Evolutionary conservation across 1,140 invertebrate species (phyloP).

Genomic region (Planococcus citri): DNA sequence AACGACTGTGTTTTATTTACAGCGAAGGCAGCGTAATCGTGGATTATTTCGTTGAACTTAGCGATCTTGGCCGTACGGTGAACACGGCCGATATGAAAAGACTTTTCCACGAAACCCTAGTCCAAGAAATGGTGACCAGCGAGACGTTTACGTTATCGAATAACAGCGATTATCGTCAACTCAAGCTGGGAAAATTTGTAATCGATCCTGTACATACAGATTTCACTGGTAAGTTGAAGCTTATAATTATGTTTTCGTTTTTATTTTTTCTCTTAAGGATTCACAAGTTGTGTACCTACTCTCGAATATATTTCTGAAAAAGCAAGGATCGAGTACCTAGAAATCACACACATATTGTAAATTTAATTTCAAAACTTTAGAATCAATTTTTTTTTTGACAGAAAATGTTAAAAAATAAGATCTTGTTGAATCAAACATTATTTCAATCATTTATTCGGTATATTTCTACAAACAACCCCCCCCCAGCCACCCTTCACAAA

Average conservation of each 20-base stretch:
- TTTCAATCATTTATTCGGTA: too few species aligned
- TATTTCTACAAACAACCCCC: too few species aligned
- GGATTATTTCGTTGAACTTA: conserved; percentile 72
- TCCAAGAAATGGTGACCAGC: conserved; percentile 36
- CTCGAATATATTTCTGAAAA: too few species aligned
- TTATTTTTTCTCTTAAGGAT: not conserved
- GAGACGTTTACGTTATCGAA: conserved; percentile 24
- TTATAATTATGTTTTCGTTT: too few species aligned
- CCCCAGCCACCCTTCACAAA: too few species aligned
- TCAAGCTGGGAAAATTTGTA: conserved; percentile 58
- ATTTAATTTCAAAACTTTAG: too few species aligned
- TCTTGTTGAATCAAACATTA: too few species aligned
- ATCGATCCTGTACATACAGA: conserved; percentile 78
- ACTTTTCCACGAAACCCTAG: conserved; percentile 65
- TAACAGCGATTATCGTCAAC: conserved; percentile 38
- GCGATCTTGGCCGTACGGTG: conserved; percentile 58
- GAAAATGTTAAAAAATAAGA: too few species aligned
- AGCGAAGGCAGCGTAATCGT: conserved; percentile 63
- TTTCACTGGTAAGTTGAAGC: conserved; percentile 66
- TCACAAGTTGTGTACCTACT: not conserved
- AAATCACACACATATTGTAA: too few species aligned
- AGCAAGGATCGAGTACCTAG: too few species aligned
- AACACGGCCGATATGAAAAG: conserved; percentile 66
- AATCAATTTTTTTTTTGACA: too few species aligned
- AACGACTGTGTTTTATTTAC: not conserved